These are phyloP conservation scores for Oreochromis grahami DNA, from an alignment of 2,797 vertebrate genomes.

Conservation along the genomic window DNA sequence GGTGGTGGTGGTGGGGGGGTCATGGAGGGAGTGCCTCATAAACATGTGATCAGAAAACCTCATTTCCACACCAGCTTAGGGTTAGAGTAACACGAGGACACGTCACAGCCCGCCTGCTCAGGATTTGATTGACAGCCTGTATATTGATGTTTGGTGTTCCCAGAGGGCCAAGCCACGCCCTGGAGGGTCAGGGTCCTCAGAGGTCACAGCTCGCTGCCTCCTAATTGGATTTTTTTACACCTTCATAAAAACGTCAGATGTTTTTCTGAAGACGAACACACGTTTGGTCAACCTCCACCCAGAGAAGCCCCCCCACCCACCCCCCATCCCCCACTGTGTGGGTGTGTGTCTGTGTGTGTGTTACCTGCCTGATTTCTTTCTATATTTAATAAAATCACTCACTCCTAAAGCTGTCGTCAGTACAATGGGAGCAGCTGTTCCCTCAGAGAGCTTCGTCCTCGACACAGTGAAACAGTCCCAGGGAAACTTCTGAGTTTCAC, in stretches of 20 bases:
- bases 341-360: not conserved
- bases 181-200: not conserved
- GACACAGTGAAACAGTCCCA: not conserved
- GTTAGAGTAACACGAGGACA: not conserved
- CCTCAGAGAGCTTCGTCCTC: not conserved
- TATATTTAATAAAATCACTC: not conserved
- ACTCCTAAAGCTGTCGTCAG: not conserved
- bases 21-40: not conserved
- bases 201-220: not conserved
- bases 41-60: not conserved
- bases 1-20: too few relatives aligned
- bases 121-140: conserved; percentile 1
- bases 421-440: not conserved
- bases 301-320: not conserved
- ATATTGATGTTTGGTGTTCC: not conserved
- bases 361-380: not conserved
- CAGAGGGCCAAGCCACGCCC: not conserved
- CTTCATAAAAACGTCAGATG: not conserved
- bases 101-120: not conserved
- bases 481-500: not conserved
- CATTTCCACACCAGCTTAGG: not conserved
- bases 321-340: not conserved
- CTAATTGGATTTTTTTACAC: not conserved
- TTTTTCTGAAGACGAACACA: not conserved
- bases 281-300: not conserved